Base-by-base conservation (phyloP, 2,797 vertebrate genomes). In the Lycodopsis pacificus region DNA sequence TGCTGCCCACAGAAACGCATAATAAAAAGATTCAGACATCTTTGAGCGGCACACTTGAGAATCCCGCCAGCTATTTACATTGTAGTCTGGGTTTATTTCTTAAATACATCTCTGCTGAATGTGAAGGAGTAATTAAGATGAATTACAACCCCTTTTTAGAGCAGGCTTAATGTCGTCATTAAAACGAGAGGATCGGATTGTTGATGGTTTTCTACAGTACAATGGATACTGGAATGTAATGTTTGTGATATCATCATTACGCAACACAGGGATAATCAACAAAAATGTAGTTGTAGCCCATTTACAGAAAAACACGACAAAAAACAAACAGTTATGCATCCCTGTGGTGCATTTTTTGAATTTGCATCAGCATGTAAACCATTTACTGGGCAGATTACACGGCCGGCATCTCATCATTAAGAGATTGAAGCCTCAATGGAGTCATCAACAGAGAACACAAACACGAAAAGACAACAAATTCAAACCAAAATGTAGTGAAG, bases 21-120 rank as follows among this genome's bases (percentile, higher is more conserved):
- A n/a, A 22, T 48, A 2, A 40, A 53, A 56, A 66, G 42, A 4
- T 40, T 11, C 11, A 22, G 38, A 32, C 25, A 44, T 32, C 49
- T 42, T 14, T 49, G 59, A 64, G 34, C 3, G 3, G 25, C 51
- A 48, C 62, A 44, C 19, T 51, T 71, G 25, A 66, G 36, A 79
- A 30, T 66, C 15, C n/a, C 2, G 11, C 25, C 7, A 42, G 42
- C 51, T 51, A n/a, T 46, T 49, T 8, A 25, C 20, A 0, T 27
- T 71, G 12, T 6, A 62, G 17, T 11, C 1, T 20, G 7, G 53
- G 15, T 36, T 44, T 42, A 25, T 59, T 75, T 46, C 34, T 34
- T 22, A 15, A 32, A 63, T 48, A 7, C 15, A 14, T 27, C 12
- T 65, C 46, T 19, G 25, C 68, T 51, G 20, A 65, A 53, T 27